Percentiles rank a stretch among this genome's conserved stretches.
Evolutionary conservation across 2,113 vertebrate genomes (phyloP).

Genomic region (Passer montanus): DNA sequence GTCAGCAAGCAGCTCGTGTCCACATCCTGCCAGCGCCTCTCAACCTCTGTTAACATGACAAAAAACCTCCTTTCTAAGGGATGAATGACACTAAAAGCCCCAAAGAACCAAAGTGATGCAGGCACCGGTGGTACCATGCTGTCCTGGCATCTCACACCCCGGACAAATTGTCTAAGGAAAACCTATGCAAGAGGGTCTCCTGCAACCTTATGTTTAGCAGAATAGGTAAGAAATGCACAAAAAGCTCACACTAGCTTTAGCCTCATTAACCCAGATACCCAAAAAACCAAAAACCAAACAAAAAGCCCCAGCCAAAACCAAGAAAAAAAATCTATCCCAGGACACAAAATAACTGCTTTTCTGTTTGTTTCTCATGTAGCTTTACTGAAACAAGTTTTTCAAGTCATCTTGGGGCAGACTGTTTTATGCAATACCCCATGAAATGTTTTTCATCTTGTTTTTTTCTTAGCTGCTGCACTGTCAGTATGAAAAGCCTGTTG

Average conservation of each 20-base stretch:
- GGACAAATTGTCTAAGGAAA: neutral
- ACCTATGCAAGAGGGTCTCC: neutral
- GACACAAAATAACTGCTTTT: neutral
- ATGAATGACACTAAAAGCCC: neutral
- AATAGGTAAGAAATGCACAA: neutral
- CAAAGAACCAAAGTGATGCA: neutral
- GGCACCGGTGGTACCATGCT: neutral
- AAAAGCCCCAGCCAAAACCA: neutral
- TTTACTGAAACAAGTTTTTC: slow-evolving; percentile 35
- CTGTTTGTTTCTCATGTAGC: neutral
- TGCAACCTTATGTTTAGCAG: neutral
- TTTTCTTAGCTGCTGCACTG: neutral
- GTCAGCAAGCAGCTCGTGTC: neutral
- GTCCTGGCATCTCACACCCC: neutral
- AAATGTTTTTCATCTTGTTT: neutral
- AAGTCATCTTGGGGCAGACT: neutral
- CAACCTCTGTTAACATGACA: neutral
- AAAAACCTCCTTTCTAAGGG: neutral
- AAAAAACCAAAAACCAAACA: neutral
- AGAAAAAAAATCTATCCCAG: neutral
- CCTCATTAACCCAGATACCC: neutral
- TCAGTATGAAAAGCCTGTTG: neutral
- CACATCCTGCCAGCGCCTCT: neutral
- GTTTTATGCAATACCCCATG: slow-evolving; percentile 22
- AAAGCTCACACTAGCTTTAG: neutral